Conservation (phyloP, 2,888 invertebrate species). For the Helobdella robusta region DNA sequence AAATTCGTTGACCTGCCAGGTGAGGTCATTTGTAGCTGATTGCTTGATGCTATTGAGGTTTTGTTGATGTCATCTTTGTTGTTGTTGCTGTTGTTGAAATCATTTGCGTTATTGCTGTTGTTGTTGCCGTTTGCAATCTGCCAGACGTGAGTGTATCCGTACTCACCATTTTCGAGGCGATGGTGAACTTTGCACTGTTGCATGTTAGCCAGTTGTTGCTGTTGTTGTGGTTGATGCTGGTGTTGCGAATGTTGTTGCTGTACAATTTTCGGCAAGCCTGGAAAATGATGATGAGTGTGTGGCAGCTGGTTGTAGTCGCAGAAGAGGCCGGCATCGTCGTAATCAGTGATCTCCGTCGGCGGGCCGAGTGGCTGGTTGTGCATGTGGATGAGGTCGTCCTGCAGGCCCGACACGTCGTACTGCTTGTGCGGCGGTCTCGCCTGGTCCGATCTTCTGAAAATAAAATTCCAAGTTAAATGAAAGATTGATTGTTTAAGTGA, state of each 20-base stretch:
- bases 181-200: constrained; percentile 25
- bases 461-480: too few relatives aligned
- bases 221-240: constrained; percentile 15
- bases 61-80: background rate
- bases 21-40: too few relatives aligned
- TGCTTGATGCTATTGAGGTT: background rate
- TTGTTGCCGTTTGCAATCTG: constrained; percentile 25
- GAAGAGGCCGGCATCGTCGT: constrained; percentile 8
- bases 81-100: background rate
- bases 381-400: constrained; percentile 6
- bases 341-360: constrained; percentile 20
- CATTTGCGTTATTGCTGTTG: background rate
- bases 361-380: constrained; percentile 10
- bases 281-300: constrained; percentile 12
- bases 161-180: constrained; percentile 27
- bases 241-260: constrained; percentile 4
- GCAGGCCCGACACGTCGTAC: background rate
- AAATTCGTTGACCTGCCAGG: too few relatives aligned
- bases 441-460: background rate
- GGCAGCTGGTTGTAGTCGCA: constrained; percentile 10
- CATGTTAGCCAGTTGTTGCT: constrained; percentile 20
- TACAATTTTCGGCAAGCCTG: background rate
- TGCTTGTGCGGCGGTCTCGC: background rate
- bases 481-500: too few relatives aligned
- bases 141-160: constrained; percentile 33